A percentile compares a stretch with the other conserved stretches of the same genome.
phyloP scores from a whole-genome alignment of 2,888 invertebrate genomes.

The Stenoptilia bipunctidactyla region DNA sequence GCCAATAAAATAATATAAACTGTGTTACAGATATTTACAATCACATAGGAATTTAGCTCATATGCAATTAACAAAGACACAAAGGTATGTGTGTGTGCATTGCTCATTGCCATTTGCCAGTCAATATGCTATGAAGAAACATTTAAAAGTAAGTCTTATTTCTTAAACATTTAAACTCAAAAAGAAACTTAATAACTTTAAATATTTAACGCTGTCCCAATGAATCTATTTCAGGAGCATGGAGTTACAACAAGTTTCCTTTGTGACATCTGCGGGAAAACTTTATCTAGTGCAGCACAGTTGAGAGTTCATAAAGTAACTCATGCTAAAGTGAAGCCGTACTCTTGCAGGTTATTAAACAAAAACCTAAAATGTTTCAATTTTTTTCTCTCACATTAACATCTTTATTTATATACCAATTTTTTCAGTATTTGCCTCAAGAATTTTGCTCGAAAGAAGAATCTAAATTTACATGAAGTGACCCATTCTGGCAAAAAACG shows the following conservation, averaged over 20 bases:
- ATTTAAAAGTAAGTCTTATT: too few relatives aligned
- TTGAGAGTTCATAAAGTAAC: conserved; percentile 63
- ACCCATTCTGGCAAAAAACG: conserved; percentile 62
- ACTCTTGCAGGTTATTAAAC: conserved; percentile 26
- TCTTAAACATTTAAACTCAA: too few relatives aligned
- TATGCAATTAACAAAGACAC: background rate
- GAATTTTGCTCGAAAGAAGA: conserved; percentile 60
- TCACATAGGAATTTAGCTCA: too few relatives aligned
- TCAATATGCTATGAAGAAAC: too few relatives aligned
- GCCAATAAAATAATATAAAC: too few relatives aligned
- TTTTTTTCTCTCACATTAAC: too few relatives aligned
- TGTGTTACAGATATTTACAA: too few relatives aligned
- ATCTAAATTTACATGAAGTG: conserved; percentile 55
- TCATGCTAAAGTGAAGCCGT: conserved; percentile 67
- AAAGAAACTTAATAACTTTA: too few relatives aligned
- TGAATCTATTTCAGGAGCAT: too few relatives aligned
- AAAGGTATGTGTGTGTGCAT: conserved; percentile 47
- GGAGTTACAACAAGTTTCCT: conserved; percentile 27
- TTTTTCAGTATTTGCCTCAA: conserved; percentile 46
- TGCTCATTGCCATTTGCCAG: conserved; percentile 49
- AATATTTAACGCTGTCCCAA: too few relatives aligned
- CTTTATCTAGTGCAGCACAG: conserved; percentile 60
- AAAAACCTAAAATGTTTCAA: too few relatives aligned
- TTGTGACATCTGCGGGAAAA: conserved; percentile 73
- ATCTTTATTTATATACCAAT: too few relatives aligned